A percentile compares a stretch with the other conserved stretches of the same genome.
Evolutionary conservation across 1,140 invertebrate species (phyloP).

Genomic region (Paraescarpia echinospica): DNA sequence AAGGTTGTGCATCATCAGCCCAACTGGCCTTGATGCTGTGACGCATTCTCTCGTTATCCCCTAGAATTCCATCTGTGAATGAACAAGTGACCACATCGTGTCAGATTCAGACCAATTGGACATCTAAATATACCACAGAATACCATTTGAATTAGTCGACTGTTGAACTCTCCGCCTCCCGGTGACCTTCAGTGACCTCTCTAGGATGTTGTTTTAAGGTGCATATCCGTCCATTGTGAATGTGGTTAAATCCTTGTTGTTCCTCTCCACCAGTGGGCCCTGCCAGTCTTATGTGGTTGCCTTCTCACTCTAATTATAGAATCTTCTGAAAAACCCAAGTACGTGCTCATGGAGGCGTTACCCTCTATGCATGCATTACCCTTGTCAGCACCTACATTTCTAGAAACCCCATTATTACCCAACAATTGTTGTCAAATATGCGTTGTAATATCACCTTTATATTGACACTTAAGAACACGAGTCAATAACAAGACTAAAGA

Average conservation of each 20-base stretch:
- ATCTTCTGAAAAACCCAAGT: neutral
- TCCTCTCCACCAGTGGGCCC: neutral
- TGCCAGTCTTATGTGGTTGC: neutral
- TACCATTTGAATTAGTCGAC: neutral
- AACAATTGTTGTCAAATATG: neutral
- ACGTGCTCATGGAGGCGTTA: no score
- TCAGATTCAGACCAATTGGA: no score
- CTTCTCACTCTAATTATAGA: neutral
- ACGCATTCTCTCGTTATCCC: neutral
- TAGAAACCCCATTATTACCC: no score
- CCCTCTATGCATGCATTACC: no score
- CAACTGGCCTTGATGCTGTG: no score
- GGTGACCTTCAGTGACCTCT: neutral
- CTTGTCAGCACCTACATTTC: no score
- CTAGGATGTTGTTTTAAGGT: neutral
- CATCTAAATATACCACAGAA: neutral
- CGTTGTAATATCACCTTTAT: neutral
- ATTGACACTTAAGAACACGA: neutral
- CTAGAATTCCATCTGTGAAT: neutral
- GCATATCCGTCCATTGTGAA: neutral
- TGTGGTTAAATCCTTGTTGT: neutral
- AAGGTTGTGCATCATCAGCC: no score
- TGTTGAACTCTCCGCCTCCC: neutral
- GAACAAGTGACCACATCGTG: neutral
- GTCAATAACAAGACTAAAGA: neutral